Base-by-base conservation (phyloP, 2,113 vertebrate species). In the Chionodraco myersi region DNA sequence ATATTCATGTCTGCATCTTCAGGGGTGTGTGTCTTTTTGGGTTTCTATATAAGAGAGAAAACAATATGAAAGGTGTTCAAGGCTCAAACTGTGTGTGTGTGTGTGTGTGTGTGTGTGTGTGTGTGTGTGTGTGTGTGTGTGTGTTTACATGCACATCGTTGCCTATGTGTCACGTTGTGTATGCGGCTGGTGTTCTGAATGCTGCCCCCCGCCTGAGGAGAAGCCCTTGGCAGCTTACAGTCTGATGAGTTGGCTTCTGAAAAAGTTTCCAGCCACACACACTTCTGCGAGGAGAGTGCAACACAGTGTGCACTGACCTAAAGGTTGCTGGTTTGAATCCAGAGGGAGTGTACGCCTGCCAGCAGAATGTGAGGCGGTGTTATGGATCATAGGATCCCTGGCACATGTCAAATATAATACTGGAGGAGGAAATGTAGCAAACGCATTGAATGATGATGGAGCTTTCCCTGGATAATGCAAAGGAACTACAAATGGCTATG, bases 211-310 rank as follows among this genome's bases (percentile, higher is more conserved):
- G 81, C 84, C 76, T 60, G 79, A 84, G 86, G 81, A 78, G 54
- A 88, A 53, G 79, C 70, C 70, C 80, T 77, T 67, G 85, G 83
- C 63, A 23, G 59, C 61, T 86, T 63, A 18, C 49, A 80, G 41
- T 61, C 21, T 79, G 67, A 87, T 41, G 66, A 79, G 59, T 58
- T 26, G 57, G 56, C 54, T 23, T 74, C 11, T 16, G n/a, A 72
- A 79, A 57, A 67, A 34, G 12, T 59, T 61, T 5, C 47, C 5
- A 12, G 15, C 16, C 59, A 76, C 52, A 57, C 56, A 57, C 34
- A 54, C 10, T 62, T 30, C 18, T 66, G 57, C 65, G 51, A 44
- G 9, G 15, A 59, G 51, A 49, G 4, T 52, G 23, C 16, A 61
- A 70, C 16, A n/a, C 10, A 41, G 36, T 3, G 30, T 34, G 23